Percentiles rank a stretch among this genome's conserved stretches.
These are phyloP conservation scores for Pseudocheirus occidentalis DNA, from an alignment of 2,797 vertebrate species.

Conservation along the genomic window DNA sequence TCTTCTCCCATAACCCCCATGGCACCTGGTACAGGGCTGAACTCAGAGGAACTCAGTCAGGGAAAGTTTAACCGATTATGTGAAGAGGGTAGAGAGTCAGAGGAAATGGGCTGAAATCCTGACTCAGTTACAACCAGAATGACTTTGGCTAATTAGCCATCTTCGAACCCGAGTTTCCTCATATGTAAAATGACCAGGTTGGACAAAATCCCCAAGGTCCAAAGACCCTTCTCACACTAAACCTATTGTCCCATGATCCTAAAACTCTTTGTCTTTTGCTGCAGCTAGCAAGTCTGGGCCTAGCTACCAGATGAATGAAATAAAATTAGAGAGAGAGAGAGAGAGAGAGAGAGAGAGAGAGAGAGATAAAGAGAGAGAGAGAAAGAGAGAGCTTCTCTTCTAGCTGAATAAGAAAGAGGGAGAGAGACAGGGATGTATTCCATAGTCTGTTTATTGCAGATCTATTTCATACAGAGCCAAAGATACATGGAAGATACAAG, in stretches of 20 bases:
- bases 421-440: too few relatives aligned
- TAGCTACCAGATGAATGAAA: too few relatives aligned
- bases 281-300: too few relatives aligned
- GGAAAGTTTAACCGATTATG: neutral
- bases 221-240: neutral
- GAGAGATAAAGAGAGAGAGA: too few relatives aligned
- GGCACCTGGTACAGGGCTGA: neutral
- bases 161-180: neutral
- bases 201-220: neutral
- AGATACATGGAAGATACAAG: too few relatives aligned
- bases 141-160: neutral
- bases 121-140: neutral
- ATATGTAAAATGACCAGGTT: neutral
- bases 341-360: too few relatives aligned
- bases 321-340: too few relatives aligned
- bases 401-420: too few relatives aligned
- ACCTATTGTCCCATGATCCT: neutral
- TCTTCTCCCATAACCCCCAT: neutral
- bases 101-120: neutral
- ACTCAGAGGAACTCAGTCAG: neutral
- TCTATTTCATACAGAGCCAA: too few relatives aligned
- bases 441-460: too few relatives aligned
- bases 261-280: neutral
- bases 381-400: too few relatives aligned
- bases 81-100: neutral